These are phyloP conservation scores for Onychorhynchus coronatus DNA, from an alignment of 2,113 vertebrate genomes.

Conservation along the genomic window DNA sequence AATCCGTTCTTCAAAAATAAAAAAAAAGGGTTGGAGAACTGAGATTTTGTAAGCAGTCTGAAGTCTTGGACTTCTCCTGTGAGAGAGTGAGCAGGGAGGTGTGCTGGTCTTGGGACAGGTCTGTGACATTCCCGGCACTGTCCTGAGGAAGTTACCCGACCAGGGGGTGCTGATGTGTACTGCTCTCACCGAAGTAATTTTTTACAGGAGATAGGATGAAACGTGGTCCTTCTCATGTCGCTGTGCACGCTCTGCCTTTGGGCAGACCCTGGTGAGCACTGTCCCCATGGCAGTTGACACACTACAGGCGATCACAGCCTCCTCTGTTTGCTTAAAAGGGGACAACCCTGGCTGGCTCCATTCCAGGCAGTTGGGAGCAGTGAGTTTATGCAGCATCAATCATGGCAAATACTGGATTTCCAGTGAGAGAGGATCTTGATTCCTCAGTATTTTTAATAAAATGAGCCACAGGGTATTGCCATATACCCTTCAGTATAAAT, in stretches of 20 bases:
- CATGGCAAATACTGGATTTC: neutral
- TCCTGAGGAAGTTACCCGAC: neutral
- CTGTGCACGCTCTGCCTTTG: neutral
- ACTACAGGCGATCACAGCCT: neutral
- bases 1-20: neutral
- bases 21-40: neutral
- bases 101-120: neutral
- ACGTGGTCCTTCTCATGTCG: neutral
- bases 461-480: neutral
- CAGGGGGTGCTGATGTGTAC: neutral
- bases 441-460: neutral
- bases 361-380: neutral
- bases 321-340: neutral
- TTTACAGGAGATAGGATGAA: neutral
- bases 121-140: rapidly evolving
- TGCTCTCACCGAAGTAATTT: neutral
- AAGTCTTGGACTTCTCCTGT: neutral
- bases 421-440: neutral
- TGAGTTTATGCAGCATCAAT: neutral
- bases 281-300: neutral
- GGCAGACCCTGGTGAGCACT: neutral
- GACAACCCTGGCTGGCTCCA: neutral
- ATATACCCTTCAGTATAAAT: neutral
- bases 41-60: neutral
- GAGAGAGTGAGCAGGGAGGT: neutral